Evolutionary conservation across 2,113 vertebrate genomes (phyloP).

Genomic region (Pteropus alecto): DNA sequence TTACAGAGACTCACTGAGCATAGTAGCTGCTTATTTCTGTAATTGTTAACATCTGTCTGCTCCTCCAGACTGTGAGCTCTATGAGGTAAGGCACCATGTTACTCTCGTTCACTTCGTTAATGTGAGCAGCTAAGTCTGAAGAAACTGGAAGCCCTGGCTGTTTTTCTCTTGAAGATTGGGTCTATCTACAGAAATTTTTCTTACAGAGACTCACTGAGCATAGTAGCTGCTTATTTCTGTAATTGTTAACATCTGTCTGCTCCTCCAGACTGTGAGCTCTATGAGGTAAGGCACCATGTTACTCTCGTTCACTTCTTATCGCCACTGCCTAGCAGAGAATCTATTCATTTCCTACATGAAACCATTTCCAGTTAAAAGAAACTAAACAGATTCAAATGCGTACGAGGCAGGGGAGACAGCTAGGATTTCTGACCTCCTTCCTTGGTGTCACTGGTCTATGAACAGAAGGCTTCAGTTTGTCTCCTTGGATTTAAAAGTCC

Average conservation of each 20-base stretch:
- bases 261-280: not conserved
- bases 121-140: no score
- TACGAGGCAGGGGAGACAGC: not conserved
- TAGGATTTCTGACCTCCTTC: not conserved
- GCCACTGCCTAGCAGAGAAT: not conserved
- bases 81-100: not conserved
- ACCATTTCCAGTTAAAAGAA: not conserved
- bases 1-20: not conserved
- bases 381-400: not conserved
- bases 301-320: not conserved
- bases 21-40: not conserved
- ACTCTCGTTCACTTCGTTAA: not conserved
- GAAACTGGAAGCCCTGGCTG: no score
- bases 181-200: not conserved
- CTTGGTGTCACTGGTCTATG: not conserved
- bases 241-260: not conserved
- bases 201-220: not conserved
- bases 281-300: not conserved
- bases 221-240: not conserved
- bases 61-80: not conserved
- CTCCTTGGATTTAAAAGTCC: not conserved
- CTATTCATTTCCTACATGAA: not conserved
- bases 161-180: not conserved
- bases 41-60: not conserved
- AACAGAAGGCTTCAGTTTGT: conserved; percentile 1